Conservation (phyloP, 2,888 invertebrate species). For the Drosophila paranaensis region DNA sequence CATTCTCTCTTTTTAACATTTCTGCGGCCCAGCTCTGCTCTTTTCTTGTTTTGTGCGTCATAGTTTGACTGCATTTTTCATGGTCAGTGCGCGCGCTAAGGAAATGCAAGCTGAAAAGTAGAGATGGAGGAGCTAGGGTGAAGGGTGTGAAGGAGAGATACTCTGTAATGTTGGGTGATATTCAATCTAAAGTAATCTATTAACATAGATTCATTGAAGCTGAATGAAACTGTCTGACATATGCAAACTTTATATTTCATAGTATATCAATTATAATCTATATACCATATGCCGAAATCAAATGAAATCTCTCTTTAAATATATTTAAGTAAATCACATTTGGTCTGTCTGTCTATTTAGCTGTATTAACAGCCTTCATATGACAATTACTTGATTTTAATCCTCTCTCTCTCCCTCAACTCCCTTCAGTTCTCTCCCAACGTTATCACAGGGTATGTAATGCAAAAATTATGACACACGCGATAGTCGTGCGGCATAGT, state of each 20-base stretch:
- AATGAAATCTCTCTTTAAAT: too few relatives aligned
- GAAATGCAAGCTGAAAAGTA: slow-evolving; percentile 15
- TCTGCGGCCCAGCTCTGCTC: slow-evolving; percentile 7
- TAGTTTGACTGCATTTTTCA: slow-evolving; percentile 66
- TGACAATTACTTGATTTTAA: not conserved
- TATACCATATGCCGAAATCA: not conserved
- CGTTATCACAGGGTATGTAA: slow-evolving; percentile 18
- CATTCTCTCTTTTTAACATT: not conserved
- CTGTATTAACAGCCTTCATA: not conserved
- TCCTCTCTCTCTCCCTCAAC: not conserved
- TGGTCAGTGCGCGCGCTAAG: slow-evolving; percentile 58
- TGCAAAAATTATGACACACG: slow-evolving; percentile 64
- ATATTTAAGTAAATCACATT: too few relatives aligned
- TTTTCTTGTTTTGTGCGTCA: slow-evolving; percentile 37
- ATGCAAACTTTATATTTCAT: not conserved
- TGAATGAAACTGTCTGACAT: not conserved
- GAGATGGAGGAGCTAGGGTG: not conserved
- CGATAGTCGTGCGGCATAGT: slow-evolving; percentile 49
- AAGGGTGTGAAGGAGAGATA: slow-evolving; percentile 2
- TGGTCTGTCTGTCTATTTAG: not conserved
- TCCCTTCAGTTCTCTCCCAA: not conserved
- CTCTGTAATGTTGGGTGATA: not conserved
- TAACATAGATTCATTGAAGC: not conserved
- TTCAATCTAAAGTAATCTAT: too few relatives aligned
- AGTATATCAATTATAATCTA: too few relatives aligned